phyloP scores from a whole-genome alignment of 2,113 vertebrate species.

The Myocastor coypus region DNA sequence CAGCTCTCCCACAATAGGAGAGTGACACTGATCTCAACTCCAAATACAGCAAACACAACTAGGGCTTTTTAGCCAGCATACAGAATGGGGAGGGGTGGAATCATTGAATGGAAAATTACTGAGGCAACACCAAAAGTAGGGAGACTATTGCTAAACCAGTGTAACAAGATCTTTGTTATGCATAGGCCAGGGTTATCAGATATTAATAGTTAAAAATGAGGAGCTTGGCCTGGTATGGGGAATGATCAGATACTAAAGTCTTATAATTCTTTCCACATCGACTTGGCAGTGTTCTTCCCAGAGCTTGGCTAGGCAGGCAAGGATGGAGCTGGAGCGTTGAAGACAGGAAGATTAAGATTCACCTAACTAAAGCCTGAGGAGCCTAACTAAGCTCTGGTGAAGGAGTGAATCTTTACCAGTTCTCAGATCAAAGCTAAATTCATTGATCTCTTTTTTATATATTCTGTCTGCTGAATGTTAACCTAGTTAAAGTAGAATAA shows the following conservation, averaged over 20 bases:
- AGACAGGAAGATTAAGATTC: background rate
- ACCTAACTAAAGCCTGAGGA: conserved; percentile 24
- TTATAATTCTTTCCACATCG: background rate
- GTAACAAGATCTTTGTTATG: background rate
- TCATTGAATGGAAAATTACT: conserved; percentile 17
- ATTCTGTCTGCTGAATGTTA: conserved; percentile 39
- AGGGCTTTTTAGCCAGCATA: background rate
- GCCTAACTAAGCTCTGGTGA: conserved; percentile 15
- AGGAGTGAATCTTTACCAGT: background rate
- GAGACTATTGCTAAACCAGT: background rate
- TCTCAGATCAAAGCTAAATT: conserved; percentile 48
- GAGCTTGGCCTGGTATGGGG: background rate
- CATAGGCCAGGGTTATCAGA: background rate
- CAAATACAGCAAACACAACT: background rate
- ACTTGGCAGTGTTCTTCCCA: conserved; percentile 18
- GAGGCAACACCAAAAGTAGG: conserved; percentile 14
- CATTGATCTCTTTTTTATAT: background rate
- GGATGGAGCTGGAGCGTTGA: background rate
- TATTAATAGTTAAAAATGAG: background rate
- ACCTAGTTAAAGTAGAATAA: conserved; percentile 29
- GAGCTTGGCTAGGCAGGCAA: background rate
- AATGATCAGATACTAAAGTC: background rate
- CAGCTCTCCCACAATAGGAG: background rate
- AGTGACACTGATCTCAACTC: background rate
- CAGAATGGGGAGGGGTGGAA: background rate